Evolutionary conservation across 2,113 vertebrate genomes (phyloP), one percentile per base, ranked within the genome.

Genomic region (Dipodomys ordii): DNA sequence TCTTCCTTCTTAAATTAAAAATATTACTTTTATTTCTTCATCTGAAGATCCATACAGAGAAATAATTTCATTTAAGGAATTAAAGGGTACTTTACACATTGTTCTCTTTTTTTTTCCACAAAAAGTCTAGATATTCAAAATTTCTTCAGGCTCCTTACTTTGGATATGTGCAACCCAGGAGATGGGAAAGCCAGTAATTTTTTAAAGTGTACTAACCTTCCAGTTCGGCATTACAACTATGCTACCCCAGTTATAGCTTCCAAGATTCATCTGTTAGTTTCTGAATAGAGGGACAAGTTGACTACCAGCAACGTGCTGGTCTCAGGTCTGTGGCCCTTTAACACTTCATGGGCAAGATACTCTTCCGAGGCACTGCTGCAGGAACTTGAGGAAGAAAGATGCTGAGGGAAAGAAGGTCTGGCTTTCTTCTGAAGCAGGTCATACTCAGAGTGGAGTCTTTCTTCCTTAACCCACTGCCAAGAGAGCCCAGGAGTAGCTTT

Each of bases 1-100:
- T 77, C 32, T 72, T 67, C 68, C 72, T 80, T 88, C 77, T 68
- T 72, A 74, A 46, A 46, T 27, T n/a, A 81, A 83, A 95, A 95
- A 91, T 91, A 35, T 71, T 94, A n/a, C n/a, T n/a, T n/a, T n/a
- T 35, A 82, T 88, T 94, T 95, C 82, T 79, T 85, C 76, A 73
- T 74, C 72, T 68, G 32, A 94, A 35, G 69, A 18, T 57, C 7
- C 18, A 65, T 87, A 82, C 79, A 46, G 74, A 88, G 65, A 95
- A 94, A 81, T 78, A 81, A 85, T 82, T 60, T 94, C 64, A 44
- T 91, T 39, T 82, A 65, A 95, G 65, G 30, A 94, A 57, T 88
- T 87, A 62, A 7, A 82, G 85, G 25, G 23, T 64, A 69, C 22
- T 90, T 89, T 82, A 87, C 90, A 89, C 77, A 65, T 23, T 60